Base-by-base conservation (phyloP, 92 coral and sea anemone genomes). In the Parazoanthus atlanticus region DNA sequence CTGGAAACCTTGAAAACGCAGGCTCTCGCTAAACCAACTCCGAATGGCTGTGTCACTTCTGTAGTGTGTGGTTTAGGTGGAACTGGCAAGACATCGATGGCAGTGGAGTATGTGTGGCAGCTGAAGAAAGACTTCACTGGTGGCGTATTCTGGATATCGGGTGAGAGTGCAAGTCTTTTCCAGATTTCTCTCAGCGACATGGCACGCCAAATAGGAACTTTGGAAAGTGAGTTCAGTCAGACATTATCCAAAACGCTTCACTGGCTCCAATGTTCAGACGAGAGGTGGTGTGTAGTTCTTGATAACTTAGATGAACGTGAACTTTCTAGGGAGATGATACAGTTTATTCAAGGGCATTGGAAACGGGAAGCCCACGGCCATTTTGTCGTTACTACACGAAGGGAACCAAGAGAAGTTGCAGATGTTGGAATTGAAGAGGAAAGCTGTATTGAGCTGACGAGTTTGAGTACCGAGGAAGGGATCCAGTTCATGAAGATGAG, bases 61-160 rank as follows among this genome's bases (percentile, higher is more conserved):
- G 93, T 92, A 13, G 81, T 96, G 71, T 94, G 93, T 74, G 98
- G 98, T 38, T 94, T 95, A 16, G 98, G 98, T 3, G 98, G 98
- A 70, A 91, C 91, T 3, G 98, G 98, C 1, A 96, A 96, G 84
- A 94, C 98, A 6, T 93, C 96, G 13, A 96, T 96, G 25, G 96
- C 91, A 17, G 89, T 93, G 8, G 98, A 96, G 81, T 90, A 93
- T 74, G 93, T 92, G 12, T 90, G 94, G 89, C 91, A 74, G 38
- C 30, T 86, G 56, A 88, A 91, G 86, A 85, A 93, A 3, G 41
- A 73, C 43, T 96, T 94, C 87, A 85, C 65, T 2, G 98, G 93
- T 19, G 98, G 98, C 11, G 96, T 93, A 64, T 94, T 92, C 85
- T 96, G 98, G 98, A 86, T 96, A 83, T 94, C 98, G 4, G 98